Conservation (phyloP, 2,797 vertebrate genomes). For the Oryzias dopingdopingensis region DNA sequence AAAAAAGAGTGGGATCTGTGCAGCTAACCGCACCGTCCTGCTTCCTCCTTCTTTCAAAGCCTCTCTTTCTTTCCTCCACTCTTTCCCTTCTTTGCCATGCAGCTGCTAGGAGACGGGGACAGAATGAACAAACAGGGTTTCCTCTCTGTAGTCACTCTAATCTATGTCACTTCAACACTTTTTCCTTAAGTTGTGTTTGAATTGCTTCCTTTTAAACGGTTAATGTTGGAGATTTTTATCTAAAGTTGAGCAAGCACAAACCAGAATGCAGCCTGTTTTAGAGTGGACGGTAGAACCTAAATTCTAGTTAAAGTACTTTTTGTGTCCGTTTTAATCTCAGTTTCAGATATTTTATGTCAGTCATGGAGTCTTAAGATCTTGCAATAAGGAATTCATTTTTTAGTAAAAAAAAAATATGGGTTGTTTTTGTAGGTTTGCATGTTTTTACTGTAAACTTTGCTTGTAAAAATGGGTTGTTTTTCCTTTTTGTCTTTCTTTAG, state of each 20-base stretch:
- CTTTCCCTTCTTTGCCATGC: conserved; percentile 40
- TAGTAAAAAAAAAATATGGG: too few relatives aligned
- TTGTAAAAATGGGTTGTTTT: background rate
- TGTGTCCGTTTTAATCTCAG: too few relatives aligned
- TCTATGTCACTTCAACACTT: conserved; percentile 35
- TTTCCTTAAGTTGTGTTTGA: conserved; percentile 9
- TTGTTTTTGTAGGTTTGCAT: too few relatives aligned
- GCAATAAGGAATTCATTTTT: too few relatives aligned
- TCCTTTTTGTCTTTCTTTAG: conserved; percentile 60
- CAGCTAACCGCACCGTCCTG: conserved; percentile 68
- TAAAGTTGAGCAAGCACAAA: conserved; percentile 15
- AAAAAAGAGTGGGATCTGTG: conserved; percentile 71
- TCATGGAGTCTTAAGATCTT: conserved; percentile 15
- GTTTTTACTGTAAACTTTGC: too few relatives aligned
- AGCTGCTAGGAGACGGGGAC: conserved; percentile 74
- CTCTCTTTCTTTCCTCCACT: conserved; percentile 15
- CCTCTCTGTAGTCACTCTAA: conserved; percentile 44
- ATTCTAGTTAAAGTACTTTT: too few relatives aligned
- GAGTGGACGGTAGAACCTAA: too few relatives aligned
- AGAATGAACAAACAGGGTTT: conserved; percentile 71
- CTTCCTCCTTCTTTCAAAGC: conserved; percentile 46
- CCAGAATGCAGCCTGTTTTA: conserved; percentile 5
- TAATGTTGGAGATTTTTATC: conserved; percentile 35
- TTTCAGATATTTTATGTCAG: too few relatives aligned
- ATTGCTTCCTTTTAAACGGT: conserved; percentile 11